Conservation (phyloP, 2,797 vertebrate species). For the Eospalax fontanierii region DNA sequence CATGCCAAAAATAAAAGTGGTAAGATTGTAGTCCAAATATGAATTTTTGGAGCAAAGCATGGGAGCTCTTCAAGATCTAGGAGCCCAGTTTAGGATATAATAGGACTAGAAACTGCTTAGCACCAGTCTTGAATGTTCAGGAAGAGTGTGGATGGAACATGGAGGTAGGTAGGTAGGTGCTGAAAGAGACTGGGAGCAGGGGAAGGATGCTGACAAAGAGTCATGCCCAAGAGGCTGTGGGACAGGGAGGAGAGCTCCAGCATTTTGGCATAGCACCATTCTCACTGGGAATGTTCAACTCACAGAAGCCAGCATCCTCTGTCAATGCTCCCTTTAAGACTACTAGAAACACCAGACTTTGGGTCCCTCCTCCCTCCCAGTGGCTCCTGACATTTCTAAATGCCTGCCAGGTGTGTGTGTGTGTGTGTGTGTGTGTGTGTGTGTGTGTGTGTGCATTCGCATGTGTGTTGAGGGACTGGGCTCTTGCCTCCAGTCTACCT, state of each 20-base stretch:
- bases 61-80: conserved; percentile 6
- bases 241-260: background rate
- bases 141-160: background rate
- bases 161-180: background rate
- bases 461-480: background rate
- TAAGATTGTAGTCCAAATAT: background rate
- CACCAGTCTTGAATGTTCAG: background rate
- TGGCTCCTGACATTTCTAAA: background rate
- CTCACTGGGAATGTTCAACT: background rate
- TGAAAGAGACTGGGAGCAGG: background rate
- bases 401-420: background rate
- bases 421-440: too few relatives aligned
- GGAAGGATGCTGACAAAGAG: too few relatives aligned
- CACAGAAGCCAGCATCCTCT: background rate
- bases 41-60: background rate
- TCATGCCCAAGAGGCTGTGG: background rate
- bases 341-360: background rate
- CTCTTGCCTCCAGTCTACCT: background rate
- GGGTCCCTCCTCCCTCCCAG: background rate
- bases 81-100: background rate
- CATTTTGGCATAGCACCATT: background rate
- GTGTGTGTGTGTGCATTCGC: too few relatives aligned
- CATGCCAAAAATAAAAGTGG: background rate
- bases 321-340: background rate
- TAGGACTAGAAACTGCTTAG: background rate